A percentile compares a stretch with the other conserved stretches of the same genome.
Evolutionary conservation across 2,113 vertebrate genomes (phyloP).

Genomic region (Oreochromis tanganicae): DNA sequence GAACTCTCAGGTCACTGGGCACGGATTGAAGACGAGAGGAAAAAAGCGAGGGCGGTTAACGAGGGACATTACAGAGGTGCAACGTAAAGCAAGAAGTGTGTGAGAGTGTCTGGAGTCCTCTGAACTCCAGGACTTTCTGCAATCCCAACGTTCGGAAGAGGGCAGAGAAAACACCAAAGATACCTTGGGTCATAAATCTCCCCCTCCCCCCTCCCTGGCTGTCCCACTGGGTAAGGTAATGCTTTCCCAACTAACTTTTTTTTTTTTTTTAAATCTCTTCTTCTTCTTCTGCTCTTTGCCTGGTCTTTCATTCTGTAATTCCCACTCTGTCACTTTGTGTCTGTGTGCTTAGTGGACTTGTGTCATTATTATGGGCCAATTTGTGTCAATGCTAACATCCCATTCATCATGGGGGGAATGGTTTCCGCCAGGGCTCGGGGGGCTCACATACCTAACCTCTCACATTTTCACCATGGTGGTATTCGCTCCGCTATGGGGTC

Average conservation of each 20-base stretch:
- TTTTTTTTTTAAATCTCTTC: background rate
- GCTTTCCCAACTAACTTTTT: conserved; percentile 19
- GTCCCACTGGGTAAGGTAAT: conserved; percentile 56
- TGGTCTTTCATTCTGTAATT: conserved; percentile 39
- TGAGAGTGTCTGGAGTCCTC: conserved; percentile 1
- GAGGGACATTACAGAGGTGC: background rate
- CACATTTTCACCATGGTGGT: conserved; percentile 72
- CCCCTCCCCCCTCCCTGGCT: background rate
- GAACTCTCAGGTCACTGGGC: background rate
- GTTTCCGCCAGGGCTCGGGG: conserved; percentile 65
- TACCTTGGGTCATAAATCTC: conserved; percentile 58
- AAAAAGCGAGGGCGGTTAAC: background rate
- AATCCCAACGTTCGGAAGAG: conserved; percentile 45
- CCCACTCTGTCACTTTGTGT: conserved; percentile 46
- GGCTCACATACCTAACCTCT: conserved; percentile 64
- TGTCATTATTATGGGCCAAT: conserved; percentile 75
- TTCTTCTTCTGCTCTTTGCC: background rate
- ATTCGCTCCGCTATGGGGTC: conserved; percentile 66
- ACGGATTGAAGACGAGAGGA: background rate
- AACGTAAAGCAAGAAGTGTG: background rate
- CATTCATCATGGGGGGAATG: conserved; percentile 72
- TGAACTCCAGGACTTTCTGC: conserved; percentile 32
- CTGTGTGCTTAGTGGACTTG: conserved; percentile 66
- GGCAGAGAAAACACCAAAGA: conserved; percentile 59
- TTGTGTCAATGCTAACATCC: conserved; percentile 79